phyloP scores from a whole-genome alignment of 2,888 invertebrate species.

The Spatulosminthurus flaviceps region DNA sequence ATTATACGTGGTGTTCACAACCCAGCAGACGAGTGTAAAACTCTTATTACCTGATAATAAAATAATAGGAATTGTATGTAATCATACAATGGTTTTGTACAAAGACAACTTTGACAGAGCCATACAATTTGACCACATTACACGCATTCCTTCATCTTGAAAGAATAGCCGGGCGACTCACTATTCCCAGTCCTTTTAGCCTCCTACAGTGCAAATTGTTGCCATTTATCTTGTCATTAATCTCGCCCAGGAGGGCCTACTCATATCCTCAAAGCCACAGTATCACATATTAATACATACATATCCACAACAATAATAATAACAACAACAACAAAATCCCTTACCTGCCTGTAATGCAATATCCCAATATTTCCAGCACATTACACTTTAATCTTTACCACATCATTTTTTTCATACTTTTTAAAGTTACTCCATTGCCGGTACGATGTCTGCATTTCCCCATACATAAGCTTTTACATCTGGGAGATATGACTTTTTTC shows the following conservation, averaged over 20 bases:
- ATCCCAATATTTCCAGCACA: background rate
- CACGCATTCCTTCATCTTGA: slow-evolving; percentile 34
- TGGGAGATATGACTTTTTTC: too few species aligned
- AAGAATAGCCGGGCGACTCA: slow-evolving; percentile 28
- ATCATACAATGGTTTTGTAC: slow-evolving; percentile 24
- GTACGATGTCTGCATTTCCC: too few species aligned
- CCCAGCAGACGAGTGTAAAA: slow-evolving; percentile 25
- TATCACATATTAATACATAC: too few species aligned
- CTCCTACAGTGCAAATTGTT: slow-evolving; percentile 46
- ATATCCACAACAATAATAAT: too few species aligned
- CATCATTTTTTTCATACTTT: background rate
- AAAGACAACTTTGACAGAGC: slow-evolving; percentile 14
- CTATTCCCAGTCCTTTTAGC: slow-evolving; percentile 24
- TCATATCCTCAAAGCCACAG: slow-evolving; percentile 10
- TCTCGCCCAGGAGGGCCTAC: slow-evolving; percentile 40
- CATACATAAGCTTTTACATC: too few species aligned
- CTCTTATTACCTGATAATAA: slow-evolving; percentile 25
- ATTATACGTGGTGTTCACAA: too few species aligned
- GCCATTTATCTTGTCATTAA: slow-evolving; percentile 46
- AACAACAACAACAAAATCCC: background rate
- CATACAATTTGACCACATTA: slow-evolving; percentile 37
- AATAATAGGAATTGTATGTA: slow-evolving; percentile 8
- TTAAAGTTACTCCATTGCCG: too few species aligned
- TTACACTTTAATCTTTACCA: background rate
- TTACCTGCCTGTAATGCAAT: background rate